Base-by-base conservation (phyloP, 2,797 vertebrate species). In the Cuculus canorus region DNA sequence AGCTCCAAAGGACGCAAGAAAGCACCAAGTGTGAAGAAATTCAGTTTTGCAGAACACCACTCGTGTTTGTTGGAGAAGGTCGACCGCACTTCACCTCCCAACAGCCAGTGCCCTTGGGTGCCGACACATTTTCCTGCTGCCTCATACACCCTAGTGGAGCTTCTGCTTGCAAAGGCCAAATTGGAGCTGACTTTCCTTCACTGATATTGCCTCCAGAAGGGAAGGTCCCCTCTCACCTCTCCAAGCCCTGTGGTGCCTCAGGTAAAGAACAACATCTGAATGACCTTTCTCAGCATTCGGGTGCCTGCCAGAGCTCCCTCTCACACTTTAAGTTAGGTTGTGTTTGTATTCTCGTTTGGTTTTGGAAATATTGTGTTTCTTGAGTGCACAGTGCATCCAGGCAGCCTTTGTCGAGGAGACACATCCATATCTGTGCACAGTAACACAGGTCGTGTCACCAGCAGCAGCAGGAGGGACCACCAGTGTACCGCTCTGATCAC, bases 401-500 rank as follows among this genome's bases (percentile, higher is more conserved):
- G 66, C 86, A 39, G 48, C 37, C 22, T 16, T 30, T 56, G n/a
- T n/a, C 43, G 53, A 52, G 56, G 39, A 71, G 23, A 33, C 17
- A 32, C 19, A 54, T 57, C 24, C 19, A 0, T 5, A 7, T 12
- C 7, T 24, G 5, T 10, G 15, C 0, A 0, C 33, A 47, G 24
- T 28, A 82, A 65, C 2, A 8, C 3, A 9, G 35, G 30, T 22
- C 52, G 15, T 1, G 2, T n/a, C 60, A 61, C 33, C 7, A 17
- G 24, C 47, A 45, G 43, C 28, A 43, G 19, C 5, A 2, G 47
- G 21, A 2, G 47, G 21, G 43, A 65, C 37, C 37, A 32, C 3
- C 8, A 61, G 17, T 0, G 0, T 11, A 53, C 33, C 0, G 1
- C 10, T 68, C n/a, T 60, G 68, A n/a, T 64, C 7, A 68, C 35